These are phyloP conservation scores for Zingel zingel DNA, from an alignment of 2,113 vertebrate species.

Conservation along the genomic window DNA sequence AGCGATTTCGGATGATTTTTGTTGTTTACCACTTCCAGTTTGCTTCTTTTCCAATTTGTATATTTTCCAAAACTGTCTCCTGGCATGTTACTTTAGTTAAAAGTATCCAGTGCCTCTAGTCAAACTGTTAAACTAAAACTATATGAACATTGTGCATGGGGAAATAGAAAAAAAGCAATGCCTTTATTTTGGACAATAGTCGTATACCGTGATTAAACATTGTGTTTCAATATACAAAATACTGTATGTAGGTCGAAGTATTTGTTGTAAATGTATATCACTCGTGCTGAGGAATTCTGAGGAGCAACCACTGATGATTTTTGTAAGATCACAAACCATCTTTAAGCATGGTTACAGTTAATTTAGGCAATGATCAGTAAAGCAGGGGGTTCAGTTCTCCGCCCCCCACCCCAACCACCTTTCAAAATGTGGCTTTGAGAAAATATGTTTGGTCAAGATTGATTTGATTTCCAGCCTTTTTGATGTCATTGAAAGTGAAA, in stretches of 20 bases:
- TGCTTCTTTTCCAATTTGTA: neutral
- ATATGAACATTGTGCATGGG: neutral
- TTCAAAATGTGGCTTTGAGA: conserved; percentile 3
- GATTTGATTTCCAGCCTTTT: conserved; percentile 25
- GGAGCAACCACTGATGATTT: neutral
- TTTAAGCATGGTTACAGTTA: neutral
- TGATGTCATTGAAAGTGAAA: conserved; percentile 26
- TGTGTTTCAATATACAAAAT: neutral
- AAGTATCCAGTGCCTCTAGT: neutral
- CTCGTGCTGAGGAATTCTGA: neutral
- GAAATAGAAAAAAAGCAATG: neutral
- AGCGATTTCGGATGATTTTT: neutral
- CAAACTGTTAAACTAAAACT: neutral
- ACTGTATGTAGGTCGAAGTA: neutral
- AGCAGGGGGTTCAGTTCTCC: neutral
- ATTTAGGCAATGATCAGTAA: conserved; percentile 1
- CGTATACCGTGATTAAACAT: neutral
- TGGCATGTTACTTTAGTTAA: neutral
- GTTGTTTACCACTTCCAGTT: neutral
- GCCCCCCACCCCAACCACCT: too few relatives aligned
- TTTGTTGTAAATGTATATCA: neutral
- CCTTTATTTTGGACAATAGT: neutral
- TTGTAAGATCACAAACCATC: neutral
- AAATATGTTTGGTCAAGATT: neutral
- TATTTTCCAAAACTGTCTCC: neutral